phyloP scores from a whole-genome alignment of 1,140 invertebrate species.

The Thrips palmi region DNA sequence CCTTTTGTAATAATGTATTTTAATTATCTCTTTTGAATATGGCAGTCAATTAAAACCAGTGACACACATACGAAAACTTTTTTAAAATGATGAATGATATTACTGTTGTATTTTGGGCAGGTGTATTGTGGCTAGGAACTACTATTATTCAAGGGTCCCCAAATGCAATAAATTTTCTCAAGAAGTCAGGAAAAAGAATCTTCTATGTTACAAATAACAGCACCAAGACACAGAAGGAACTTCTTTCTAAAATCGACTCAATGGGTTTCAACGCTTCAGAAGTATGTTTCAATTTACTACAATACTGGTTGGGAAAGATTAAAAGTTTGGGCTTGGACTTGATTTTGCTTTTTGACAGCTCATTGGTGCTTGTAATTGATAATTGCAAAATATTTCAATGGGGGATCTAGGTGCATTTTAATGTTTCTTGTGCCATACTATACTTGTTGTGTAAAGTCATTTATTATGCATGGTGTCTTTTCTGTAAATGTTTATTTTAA shows the following conservation, averaged over 20 bases:
- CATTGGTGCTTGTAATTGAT: too few relatives aligned
- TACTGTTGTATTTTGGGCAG: conserved; percentile 24
- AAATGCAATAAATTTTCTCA: conserved; percentile 46
- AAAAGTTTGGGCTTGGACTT: too few relatives aligned
- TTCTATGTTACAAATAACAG: conserved; percentile 89
- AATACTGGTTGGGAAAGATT: too few relatives aligned
- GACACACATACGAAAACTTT: neutral
- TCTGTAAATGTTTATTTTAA: too few relatives aligned
- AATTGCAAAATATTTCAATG: too few relatives aligned
- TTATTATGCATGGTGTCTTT: too few relatives aligned
- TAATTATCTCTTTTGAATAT: neutral
- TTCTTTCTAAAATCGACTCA: conserved; percentile 48
- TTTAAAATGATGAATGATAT: neutral
- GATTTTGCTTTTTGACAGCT: too few relatives aligned
- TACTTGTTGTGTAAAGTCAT: too few relatives aligned
- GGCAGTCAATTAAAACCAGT: too few relatives aligned
- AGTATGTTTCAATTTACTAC: too few relatives aligned
- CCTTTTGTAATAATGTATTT: neutral
- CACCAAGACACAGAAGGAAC: conserved; percentile 59
- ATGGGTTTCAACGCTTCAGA: conserved; percentile 54
- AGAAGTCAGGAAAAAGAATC: conserved; percentile 54
- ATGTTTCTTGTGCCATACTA: too few relatives aligned
- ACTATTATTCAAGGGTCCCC: conserved; percentile 43
- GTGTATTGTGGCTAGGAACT: conserved; percentile 64
- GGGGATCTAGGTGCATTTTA: too few relatives aligned